A percentile compares a stretch with the other conserved stretches of the same genome.
Evolutionary conservation across 2,797 vertebrate genomes (phyloP).

Genomic region (Acipenser transmontanus): DNA sequence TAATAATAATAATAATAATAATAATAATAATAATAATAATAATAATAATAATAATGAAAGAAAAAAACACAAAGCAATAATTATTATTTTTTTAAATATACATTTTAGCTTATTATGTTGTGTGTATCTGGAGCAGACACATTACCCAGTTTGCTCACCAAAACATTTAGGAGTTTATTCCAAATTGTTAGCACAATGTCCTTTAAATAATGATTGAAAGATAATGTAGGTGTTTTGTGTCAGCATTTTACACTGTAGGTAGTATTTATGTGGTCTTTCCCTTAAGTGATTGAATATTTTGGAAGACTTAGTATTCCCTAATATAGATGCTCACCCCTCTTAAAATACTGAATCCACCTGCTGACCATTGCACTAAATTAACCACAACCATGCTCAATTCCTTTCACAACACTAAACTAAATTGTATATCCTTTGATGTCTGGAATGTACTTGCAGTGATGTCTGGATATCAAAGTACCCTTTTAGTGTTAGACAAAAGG

Average conservation of each 20-base stretch:
- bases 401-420: too few relatives aligned
- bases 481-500: constrained; percentile 52
- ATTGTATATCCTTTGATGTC: too few relatives aligned
- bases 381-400: too few relatives aligned
- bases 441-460: constrained; percentile 18
- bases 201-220: too few relatives aligned
- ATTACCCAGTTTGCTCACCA: constrained; percentile 81
- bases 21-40: constrained; percentile 60
- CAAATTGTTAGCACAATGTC: constrained; percentile 29
- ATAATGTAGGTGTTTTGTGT: too few relatives aligned
- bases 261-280: too few relatives aligned
- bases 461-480: constrained; percentile 44
- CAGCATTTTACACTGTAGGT: too few relatives aligned
- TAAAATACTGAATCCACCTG: too few relatives aligned
- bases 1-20: constrained; percentile 44
- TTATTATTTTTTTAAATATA: constrained; percentile 96
- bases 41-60: constrained; percentile 55
- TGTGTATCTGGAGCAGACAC: constrained; percentile 85
- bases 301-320: too few relatives aligned
- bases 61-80: constrained; percentile 88
- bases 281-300: too few relatives aligned
- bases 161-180: constrained; percentile 39
- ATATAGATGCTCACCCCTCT: too few relatives aligned
- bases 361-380: too few relatives aligned
- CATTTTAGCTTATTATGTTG: constrained; percentile 93